Evolutionary conservation across 2,113 vertebrate species (phyloP), one percentile per base, ranked within the genome.

Genomic region (Camarhynchus parvulus): DNA sequence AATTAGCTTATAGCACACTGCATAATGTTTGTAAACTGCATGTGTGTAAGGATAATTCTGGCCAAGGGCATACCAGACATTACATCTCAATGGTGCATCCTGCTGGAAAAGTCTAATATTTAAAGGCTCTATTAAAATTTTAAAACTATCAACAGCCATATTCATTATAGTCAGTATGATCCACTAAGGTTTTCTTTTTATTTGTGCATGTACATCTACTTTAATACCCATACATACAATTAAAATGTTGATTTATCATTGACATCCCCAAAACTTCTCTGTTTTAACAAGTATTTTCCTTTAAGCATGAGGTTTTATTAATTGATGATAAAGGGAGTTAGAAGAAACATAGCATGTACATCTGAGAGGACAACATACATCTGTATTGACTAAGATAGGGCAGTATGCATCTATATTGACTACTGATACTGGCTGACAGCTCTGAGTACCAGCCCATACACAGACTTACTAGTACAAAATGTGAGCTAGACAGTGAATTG

Each of bases 1-100:
- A 91, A 95, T 81, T 81, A 92, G 83, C 86, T 91, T 87, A 84
- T 35, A 89, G 63, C 74, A 93, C 62, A 70, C 73, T 47, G 73
- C 78, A 59, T 80, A 80, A 83, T 27, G 27, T 91, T 61, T 91
- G 77, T 74, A 82, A 87, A 80, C 55, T 77, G 69, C 55, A 79
- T 81, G 62, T 82, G 55, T 67, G 37, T 72, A 61, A 91, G 87
- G 76, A 68, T 86, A 37, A 68, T 94, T 94, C 80, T 96, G 91
- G 67, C 63, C 89, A 94, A 92, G 87, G 87, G 37, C 64, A 44
- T 83, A 74, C 83, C 58, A 67, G 72, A 42, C 52, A 62, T 33
- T 70, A 27, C 74, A 91, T 94, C 79, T 83, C 50, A 91, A 42
- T 19, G 70, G 35, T 61, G 81, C 46, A 50, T 87, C 47, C 67